Percentiles rank a stretch among this genome's conserved stretches.
Evolutionary conservation across 2,888 invertebrate genomes (phyloP).

Genomic region (Macaria notata): DNA sequence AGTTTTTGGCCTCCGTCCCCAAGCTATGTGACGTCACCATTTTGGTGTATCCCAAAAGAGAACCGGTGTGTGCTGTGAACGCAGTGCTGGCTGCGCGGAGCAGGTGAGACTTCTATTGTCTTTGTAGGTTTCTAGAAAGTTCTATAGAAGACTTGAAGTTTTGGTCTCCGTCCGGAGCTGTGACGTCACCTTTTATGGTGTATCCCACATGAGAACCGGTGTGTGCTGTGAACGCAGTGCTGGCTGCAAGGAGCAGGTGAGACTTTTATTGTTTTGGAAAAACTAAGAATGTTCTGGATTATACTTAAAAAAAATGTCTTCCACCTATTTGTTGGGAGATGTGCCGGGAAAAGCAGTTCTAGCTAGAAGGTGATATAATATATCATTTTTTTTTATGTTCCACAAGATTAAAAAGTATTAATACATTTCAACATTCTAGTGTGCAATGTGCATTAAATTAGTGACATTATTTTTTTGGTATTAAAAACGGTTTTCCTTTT

Average conservation of each 20-base stretch:
- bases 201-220: slow-evolving; percentile 81
- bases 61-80: slow-evolving; percentile 47
- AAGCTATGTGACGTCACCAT: slow-evolving; percentile 82
- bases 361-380: no score
- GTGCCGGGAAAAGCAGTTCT: no score
- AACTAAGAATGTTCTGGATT: neutral
- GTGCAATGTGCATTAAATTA: no score
- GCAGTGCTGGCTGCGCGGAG: slow-evolving; percentile 88
- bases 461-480: no score
- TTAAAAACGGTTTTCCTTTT: no score
- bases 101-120: slow-evolving; percentile 71
- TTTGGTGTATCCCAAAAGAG: slow-evolving; percentile 75
- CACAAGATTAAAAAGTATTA: no score
- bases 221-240: slow-evolving; percentile 49
- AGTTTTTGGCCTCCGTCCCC: neutral
- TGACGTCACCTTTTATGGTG: slow-evolving; percentile 50
- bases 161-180: slow-evolving; percentile 65
- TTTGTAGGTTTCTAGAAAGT: neutral
- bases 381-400: no score
- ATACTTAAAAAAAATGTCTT: neutral
- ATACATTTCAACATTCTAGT: no score
- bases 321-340: no score
- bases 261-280: neutral
- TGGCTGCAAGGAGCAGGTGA: slow-evolving; percentile 91
- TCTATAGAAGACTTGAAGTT: neutral